Conservation (phyloP, 2,113 vertebrate species). For the Enhydra lutris region DNA sequence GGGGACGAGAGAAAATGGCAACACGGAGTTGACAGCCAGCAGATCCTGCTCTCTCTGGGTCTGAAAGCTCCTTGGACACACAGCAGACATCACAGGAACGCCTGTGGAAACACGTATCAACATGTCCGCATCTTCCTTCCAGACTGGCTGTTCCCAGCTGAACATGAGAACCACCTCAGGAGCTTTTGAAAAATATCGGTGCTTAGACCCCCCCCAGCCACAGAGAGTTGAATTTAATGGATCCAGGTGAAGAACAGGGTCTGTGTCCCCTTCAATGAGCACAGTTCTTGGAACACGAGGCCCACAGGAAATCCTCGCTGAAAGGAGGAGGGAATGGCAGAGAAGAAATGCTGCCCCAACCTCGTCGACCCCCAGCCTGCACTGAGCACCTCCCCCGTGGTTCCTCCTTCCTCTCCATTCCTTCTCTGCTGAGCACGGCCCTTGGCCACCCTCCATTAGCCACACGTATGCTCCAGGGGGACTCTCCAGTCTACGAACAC, state of each 20-base stretch:
- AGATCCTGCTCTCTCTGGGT: neutral
- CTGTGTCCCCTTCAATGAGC: neutral
- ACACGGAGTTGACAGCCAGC: neutral
- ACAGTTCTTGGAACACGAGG: no score
- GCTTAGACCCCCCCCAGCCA: neutral
- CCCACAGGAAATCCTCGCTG: neutral
- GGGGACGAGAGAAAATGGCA: neutral
- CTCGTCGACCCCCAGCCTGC: neutral
- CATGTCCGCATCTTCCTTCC: neutral
- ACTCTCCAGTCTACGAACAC: neutral
- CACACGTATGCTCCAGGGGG: neutral
- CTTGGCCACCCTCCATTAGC: neutral
- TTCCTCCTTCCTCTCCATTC: neutral
- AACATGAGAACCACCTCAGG: neutral
- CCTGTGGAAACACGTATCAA: neutral
- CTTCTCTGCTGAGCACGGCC: neutral
- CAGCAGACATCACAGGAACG: neutral
- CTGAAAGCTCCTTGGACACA: neutral
- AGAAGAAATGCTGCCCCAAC: neutral
- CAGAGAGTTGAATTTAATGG: neutral
- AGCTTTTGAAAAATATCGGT: neutral
- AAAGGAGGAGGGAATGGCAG: neutral
- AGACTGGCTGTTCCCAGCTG: neutral
- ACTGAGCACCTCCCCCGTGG: neutral
- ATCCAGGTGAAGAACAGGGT: neutral